Evolutionary conservation across 2,797 vertebrate genomes (phyloP), one percentile per base, ranked within the genome.

Genomic region (Mormyrus hasselquistii): DNA sequence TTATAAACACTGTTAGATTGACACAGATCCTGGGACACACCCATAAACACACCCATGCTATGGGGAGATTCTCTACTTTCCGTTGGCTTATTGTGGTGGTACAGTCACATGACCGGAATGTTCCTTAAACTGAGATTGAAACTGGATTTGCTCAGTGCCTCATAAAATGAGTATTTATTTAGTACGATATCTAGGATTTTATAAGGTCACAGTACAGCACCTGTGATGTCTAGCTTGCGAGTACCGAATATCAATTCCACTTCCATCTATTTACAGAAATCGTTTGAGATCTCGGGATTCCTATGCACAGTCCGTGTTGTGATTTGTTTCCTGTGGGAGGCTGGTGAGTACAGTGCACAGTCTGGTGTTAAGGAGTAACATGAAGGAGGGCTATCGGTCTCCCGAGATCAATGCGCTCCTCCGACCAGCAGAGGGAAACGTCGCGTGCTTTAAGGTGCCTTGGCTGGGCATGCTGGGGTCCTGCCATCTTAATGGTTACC

Each of bases 111-210:
- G 41, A 65, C 44, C 82, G n/a, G 55, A 19, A 89, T 89, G 41
- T 52, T 2, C 38, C 38, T 38, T 22, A 49, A n/a, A 10, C 22
- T 83, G 53, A 38, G 25, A 44, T 88, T 19, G 44, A 65, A 62
- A 83, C 53, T 87, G 38, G 69, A 89, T 73, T 50, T 88, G 89
- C 79, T 52, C 87, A 62, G 25, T 84, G 55, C 34, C 89, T 83
- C 57, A 69, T 44, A 52, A 38, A 69, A 88, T 73, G 49, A 88
- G 41, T 69, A 85, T 88, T 84, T 79, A 88, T 65, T 65, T 47
- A 86, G 14, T 57, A 19, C 22, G 16, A 57, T 38, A 55, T 38
- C 34, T 22, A 65, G 8, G 87, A 69, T 65, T 69, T 59, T 87
- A 10, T 19, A 25, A 16, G 44, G 49, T 85, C 49, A 52, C 50